A percentile compares a stretch with the other conserved stretches of the same genome.
Conservation (phyloP, 2,797 vertebrate species). For the Alauda arvensis region DNA sequence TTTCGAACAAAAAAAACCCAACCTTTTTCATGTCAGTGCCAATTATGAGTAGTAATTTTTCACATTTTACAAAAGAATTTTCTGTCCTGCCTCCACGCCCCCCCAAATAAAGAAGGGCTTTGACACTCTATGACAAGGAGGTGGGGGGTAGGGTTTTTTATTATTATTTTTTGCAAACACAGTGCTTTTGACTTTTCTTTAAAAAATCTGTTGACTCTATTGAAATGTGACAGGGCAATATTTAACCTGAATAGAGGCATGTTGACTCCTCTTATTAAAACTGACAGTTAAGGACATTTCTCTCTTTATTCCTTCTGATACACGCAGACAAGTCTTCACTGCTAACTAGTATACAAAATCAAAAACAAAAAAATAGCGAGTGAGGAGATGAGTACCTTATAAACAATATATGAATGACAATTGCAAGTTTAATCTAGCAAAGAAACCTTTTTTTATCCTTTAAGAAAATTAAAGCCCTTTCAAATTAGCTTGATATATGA, state of each 20-base stretch:
- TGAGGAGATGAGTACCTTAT: constrained; percentile 83
- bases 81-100: constrained; percentile 78
- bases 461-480: constrained; percentile 86
- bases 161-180: constrained; percentile 85
- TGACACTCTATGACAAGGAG: constrained; percentile 93
- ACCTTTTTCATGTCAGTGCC: constrained; percentile 90
- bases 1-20: constrained; percentile 77
- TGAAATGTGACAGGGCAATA: constrained; percentile 95
- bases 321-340: constrained; percentile 88
- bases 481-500: constrained; percentile 81
- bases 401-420: constrained; percentile 99
- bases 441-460: constrained; percentile 86
- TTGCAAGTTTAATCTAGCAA: constrained; percentile 97
- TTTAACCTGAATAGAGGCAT: constrained; percentile 94
- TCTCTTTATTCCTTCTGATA: constrained; percentile 94
- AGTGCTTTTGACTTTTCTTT: constrained; percentile 88
- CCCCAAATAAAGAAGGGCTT: constrained; percentile 83
- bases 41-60: constrained; percentile 94
- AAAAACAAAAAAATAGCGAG: constrained; percentile 95
- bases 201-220: constrained; percentile 94
- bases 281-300: constrained; percentile 94
- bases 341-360: constrained; percentile 92
- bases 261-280: constrained; percentile 95
- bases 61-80: constrained; percentile 84
- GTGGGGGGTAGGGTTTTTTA: constrained; percentile 66